Percentiles rank a stretch among this genome's conserved stretches.
These are phyloP conservation scores for Gobio gobio DNA, from an alignment of 2,113 vertebrate species.

Conservation along the genomic window DNA sequence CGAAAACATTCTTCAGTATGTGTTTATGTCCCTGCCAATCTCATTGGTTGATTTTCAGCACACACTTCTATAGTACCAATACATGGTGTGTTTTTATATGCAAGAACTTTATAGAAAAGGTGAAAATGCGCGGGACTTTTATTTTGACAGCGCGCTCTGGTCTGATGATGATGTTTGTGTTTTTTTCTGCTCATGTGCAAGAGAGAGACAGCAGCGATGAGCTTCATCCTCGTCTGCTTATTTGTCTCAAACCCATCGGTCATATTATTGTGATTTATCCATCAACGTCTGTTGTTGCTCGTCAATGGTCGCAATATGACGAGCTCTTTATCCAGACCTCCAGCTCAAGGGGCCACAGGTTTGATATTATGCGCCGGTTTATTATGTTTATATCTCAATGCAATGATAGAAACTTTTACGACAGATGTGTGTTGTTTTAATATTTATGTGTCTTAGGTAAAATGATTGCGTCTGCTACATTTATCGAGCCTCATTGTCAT, in stretches of 20 bases:
- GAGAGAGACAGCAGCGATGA: neutral
- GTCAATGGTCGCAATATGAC: neutral
- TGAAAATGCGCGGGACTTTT: neutral
- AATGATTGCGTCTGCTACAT: neutral
- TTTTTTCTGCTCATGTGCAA: neutral
- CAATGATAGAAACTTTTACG: neutral
- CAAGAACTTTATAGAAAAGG: neutral
- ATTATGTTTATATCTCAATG: neutral
- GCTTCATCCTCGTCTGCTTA: neutral
- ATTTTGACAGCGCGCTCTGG: neutral
- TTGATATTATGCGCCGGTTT: neutral
- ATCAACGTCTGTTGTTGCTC: neutral
- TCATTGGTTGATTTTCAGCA: too few species aligned
- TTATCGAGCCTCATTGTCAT: neutral
- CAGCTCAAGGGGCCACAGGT: constrained; percentile 7
- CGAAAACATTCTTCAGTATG: too few species aligned
- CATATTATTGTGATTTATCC: neutral
- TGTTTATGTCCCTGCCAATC: too few species aligned
- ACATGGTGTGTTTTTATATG: neutral
- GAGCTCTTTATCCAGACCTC: neutral
- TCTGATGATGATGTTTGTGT: neutral
- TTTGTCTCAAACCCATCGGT: neutral
- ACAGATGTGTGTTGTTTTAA: neutral
- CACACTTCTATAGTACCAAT: neutral
- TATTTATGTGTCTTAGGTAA: neutral